These are phyloP conservation scores for Haliclystus octoradiatus DNA, from an alignment of 30 jellyfish, hydroid and myxozoan genomes.

Conservation along the genomic window DNA sequence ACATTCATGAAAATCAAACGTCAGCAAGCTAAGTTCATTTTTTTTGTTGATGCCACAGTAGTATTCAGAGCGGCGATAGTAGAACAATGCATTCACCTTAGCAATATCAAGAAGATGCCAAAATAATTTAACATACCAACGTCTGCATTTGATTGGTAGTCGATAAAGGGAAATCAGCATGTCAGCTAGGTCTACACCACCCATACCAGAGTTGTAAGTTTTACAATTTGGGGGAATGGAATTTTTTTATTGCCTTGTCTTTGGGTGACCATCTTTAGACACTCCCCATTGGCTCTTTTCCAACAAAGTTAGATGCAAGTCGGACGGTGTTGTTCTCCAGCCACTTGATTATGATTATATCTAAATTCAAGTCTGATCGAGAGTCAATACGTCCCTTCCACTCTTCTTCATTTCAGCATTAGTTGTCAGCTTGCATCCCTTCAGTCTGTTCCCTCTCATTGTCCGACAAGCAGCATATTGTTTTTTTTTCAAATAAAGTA, in stretches of 20 bases:
- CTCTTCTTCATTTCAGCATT: conserved; percentile 28
- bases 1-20: too few relatives aligned
- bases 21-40: too few relatives aligned
- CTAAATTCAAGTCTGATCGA: conserved; percentile 33
- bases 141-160: too few relatives aligned
- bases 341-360: conserved; percentile 39
- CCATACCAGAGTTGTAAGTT: too few relatives aligned
- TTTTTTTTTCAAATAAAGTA: conserved; percentile 25
- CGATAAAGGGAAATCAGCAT: too few relatives aligned
- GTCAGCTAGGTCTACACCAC: too few relatives aligned
- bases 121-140: too few relatives aligned
- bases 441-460: conserved; percentile 46
- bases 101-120: too few relatives aligned
- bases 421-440: conserved; percentile 45
- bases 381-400: conserved; percentile 39
- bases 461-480: conserved; percentile 47
- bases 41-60: too few relatives aligned
- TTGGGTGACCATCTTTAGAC: conserved; percentile 4
- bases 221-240: too few relatives aligned
- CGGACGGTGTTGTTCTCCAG: conserved; percentile 36
- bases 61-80: too few relatives aligned
- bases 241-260: not conserved
- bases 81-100: too few relatives aligned
- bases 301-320: conserved; percentile 31
- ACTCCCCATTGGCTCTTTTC: conserved; percentile 30